Conservation (phyloP, 2,113 vertebrate species). For the Cottus gobio region DNA sequence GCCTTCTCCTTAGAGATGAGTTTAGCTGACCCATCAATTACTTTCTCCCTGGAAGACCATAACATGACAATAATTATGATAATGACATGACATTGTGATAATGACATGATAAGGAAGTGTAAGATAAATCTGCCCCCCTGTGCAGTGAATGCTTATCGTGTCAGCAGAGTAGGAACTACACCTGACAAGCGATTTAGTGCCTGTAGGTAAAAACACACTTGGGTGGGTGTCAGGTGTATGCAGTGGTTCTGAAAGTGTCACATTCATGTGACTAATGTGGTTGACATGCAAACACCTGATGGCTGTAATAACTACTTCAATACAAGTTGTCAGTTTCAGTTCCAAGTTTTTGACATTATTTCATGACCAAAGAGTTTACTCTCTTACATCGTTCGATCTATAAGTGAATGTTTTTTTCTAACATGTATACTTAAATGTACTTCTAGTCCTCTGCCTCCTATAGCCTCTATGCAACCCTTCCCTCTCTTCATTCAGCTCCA, state of each 20-base stretch:
- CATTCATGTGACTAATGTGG: not conserved
- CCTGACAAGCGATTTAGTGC: conserved; percentile 57
- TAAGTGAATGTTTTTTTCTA: not conserved
- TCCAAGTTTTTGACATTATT: not conserved
- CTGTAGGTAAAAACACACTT: conserved; percentile 27
- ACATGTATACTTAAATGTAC: not conserved
- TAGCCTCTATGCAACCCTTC: not conserved
- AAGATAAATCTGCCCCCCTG: conserved; percentile 57
- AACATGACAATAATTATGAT: conserved; percentile 77
- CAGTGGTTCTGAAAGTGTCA: conserved; percentile 17
- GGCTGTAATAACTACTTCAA: not conserved
- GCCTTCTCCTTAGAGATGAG: conserved; percentile 56
- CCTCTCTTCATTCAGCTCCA: conserved; percentile 9
- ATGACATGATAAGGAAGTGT: conserved; percentile 75
- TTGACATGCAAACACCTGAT: conserved; percentile 9
- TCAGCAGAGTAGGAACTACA: conserved; percentile 56
- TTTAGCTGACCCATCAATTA: conserved; percentile 81
- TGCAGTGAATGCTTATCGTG: conserved; percentile 54
- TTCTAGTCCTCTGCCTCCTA: not conserved
- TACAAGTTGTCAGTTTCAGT: not conserved
- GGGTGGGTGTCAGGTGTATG: conserved; percentile 16
- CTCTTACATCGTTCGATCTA: not conserved
- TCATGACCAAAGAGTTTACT: not conserved
- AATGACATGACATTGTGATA: conserved; percentile 75
- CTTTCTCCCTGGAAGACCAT: conserved; percentile 59